phyloP scores from a whole-genome alignment of 2,888 invertebrate species.

The Pollenia griseotomentosa region DNA sequence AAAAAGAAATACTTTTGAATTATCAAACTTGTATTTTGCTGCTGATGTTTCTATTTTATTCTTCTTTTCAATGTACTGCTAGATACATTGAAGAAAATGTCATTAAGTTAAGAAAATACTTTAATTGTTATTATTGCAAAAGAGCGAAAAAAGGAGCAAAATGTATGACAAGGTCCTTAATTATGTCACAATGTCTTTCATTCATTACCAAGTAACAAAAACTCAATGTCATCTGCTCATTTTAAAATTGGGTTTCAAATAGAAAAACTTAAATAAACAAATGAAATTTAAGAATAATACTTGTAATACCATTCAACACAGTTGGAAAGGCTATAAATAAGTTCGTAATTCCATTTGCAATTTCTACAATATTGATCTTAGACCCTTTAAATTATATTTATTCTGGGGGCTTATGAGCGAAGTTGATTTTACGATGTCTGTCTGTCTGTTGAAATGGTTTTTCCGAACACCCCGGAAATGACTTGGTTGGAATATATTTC shows the following conservation, averaged over 20 bases:
- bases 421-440: too few species aligned
- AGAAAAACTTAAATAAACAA: background rate
- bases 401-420: too few species aligned
- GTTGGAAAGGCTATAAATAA: too few species aligned
- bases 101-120: slow-evolving; percentile 9
- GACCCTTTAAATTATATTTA: too few species aligned
- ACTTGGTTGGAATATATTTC: too few species aligned
- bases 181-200: background rate
- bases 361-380: too few species aligned
- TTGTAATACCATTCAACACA: too few species aligned
- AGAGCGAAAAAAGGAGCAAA: background rate
- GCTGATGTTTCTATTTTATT: too few species aligned
- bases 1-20: slow-evolving; percentile 12
- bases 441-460: too few species aligned
- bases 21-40: slow-evolving; percentile 24
- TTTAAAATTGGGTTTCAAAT: slow-evolving; percentile 5
- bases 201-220: background rate
- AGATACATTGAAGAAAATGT: background rate
- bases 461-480: too few species aligned
- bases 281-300: background rate
- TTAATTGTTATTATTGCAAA: slow-evolving; percentile 15
- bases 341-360: too few species aligned
- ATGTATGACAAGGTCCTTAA: slow-evolving; percentile 17
- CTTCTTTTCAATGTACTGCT: too few species aligned
- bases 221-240: slow-evolving; percentile 33